Base-by-base conservation (phyloP, 2,888 invertebrate genomes). In the Anagyrus pseudococci region DNA sequence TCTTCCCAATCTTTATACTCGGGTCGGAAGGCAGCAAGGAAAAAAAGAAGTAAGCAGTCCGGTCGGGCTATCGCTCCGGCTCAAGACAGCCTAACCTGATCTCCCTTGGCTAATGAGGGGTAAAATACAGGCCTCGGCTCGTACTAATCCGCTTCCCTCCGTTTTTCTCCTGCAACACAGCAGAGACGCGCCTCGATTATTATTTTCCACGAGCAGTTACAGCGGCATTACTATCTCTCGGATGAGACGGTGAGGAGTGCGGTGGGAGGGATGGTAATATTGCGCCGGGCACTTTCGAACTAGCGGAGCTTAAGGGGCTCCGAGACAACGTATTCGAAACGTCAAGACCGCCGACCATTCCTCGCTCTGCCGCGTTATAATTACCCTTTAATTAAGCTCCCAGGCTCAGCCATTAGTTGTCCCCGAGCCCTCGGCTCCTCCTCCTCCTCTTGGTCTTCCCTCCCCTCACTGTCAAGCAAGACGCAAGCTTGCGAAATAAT, bases 361-460 rank as follows among this genome's bases (percentile, higher is more conserved):
- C 26, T 7, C 10, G n/a, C 25, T 15, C 49, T 46, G n/a, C 19
- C 2, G 15, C 41, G 7, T 22, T 46, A 55, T 64, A 59, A 59
- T 58, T 64, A 64, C 48, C 40, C 26, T 54, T 62, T 52, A 57
- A 62, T 62, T 58, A 54, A 58, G 54, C 53, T 56, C 19, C 48
- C 52, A n/a, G 43, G 48, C 29, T 46, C 58, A 41, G 52, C 41
- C 66, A 58, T 62, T 58, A 58, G 58, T 62, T 58, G 55, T 62
- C 22, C n/a, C n/a, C n/a, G n/a, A n/a, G n/a, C n/a, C n/a, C n/a
- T n/a, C n/a, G n/a, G 33, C 22, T 53, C 41, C 19, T 25, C 40
- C 33, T 19, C 44, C n/a, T 20, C 25, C 55, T 23, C 55, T 43
- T 44, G 17, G 17, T 44, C 55, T 44, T 4, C 4, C 44, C 29